A percentile compares a stretch with the other conserved stretches of the same genome.
Conservation (phyloP, 1,140 invertebrate species). For the Orius insidiosus region DNA sequence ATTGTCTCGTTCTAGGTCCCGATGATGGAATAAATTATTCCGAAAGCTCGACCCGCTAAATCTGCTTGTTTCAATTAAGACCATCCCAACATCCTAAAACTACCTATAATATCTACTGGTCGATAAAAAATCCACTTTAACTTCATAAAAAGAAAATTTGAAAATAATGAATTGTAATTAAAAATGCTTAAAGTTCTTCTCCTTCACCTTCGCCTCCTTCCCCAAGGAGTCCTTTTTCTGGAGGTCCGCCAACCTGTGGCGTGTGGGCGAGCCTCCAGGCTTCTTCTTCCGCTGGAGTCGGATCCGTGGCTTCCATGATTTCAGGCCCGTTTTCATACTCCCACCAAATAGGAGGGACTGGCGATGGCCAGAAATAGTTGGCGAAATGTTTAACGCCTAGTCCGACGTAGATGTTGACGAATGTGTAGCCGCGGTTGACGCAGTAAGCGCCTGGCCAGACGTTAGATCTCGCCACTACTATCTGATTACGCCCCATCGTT, state of each 20-base stretch:
- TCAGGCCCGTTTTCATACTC: constrained; percentile 8
- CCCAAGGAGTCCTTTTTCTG: neutral
- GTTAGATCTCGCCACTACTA: constrained; percentile 47
- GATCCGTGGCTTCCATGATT: constrained; percentile 10
- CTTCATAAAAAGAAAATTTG: too few species aligned
- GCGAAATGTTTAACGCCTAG: neutral
- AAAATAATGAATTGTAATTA: too few species aligned
- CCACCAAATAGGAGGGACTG: neutral
- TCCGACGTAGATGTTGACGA: constrained; percentile 12
- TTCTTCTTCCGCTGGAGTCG: constrained; percentile 7
- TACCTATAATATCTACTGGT: too few species aligned
- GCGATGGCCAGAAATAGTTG: constrained; percentile 1
- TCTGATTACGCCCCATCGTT: constrained; percentile 34
- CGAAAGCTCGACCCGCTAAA: too few species aligned
- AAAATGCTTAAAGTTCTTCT: neutral
- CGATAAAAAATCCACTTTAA: too few species aligned
- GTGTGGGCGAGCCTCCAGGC: constrained; percentile 7
- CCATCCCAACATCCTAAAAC: too few species aligned
- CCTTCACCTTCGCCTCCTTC: constrained; percentile 7
- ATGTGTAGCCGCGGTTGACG: constrained; percentile 32
- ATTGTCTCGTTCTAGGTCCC: too few species aligned
- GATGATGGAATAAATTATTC: too few species aligned
- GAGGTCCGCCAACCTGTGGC: neutral
- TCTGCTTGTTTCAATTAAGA: too few species aligned
- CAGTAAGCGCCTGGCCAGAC: constrained; percentile 58